These are phyloP conservation scores for Squalus acanthias DNA, from an alignment of 2,797 vertebrate species.

Conservation along the genomic window DNA sequence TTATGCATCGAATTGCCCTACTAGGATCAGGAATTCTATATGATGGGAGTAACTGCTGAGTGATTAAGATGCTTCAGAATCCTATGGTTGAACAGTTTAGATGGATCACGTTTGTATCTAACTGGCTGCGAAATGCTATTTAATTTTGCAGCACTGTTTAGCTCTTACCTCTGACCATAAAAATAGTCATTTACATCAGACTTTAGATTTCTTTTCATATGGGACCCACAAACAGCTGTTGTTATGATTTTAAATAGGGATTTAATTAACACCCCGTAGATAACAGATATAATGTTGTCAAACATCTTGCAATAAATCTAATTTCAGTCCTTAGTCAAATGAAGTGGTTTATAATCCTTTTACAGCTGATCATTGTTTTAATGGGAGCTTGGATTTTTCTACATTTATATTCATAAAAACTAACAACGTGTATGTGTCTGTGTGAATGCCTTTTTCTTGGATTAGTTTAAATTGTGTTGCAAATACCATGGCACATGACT, in stretches of 20 bases:
- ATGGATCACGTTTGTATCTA: background rate
- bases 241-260: conserved; percentile 4
- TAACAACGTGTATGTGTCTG: background rate
- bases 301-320: conserved; percentile 23
- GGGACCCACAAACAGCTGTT: conserved; percentile 11
- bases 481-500: conserved; percentile 6
- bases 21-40: background rate
- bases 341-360: background rate
- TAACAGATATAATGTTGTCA: conserved; percentile 20
- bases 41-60: background rate
- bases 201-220: background rate
- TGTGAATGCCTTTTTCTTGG: background rate
- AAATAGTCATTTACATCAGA: background rate
- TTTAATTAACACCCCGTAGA: background rate
- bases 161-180: conserved; percentile 24
- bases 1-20: background rate
- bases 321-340: conserved; percentile 14
- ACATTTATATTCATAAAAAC: conserved; percentile 6
- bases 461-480: conserved; percentile 21
- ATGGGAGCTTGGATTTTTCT: background rate
- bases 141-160: background rate
- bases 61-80: background rate
- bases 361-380: conserved; percentile 14
- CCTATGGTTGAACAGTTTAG: background rate
- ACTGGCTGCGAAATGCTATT: background rate